Evolutionary conservation across 2,797 vertebrate species (phyloP).

Genomic region (Molossus alvarezi): DNA sequence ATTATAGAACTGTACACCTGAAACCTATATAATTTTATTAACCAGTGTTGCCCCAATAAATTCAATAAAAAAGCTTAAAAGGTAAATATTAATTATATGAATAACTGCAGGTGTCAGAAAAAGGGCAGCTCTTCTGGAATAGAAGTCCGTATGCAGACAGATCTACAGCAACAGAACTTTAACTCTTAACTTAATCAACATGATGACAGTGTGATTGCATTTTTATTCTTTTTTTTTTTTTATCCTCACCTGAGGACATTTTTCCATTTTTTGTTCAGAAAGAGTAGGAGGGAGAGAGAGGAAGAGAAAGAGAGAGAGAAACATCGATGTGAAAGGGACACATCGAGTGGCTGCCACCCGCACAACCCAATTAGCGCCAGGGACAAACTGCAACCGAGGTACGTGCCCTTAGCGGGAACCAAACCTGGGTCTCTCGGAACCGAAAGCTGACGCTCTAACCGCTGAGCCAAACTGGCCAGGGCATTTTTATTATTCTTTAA

Average conservation of each 20-base stretch:
- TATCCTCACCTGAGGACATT: too few species aligned
- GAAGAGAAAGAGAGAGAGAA: too few species aligned
- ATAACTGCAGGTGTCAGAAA: background rate
- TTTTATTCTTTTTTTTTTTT: background rate
- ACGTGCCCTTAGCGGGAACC: too few species aligned
- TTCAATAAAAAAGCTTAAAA: background rate
- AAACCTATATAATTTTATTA: background rate
- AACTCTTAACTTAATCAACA: background rate
- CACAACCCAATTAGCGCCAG: too few species aligned
- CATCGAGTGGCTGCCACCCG: too few species aligned
- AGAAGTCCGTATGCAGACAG: background rate
- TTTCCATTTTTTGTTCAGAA: too few species aligned
- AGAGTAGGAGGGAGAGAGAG: too few species aligned
- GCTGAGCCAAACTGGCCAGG: too few species aligned
- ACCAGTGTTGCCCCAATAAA: background rate
- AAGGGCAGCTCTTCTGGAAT: background rate
- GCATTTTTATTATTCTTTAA: background rate
- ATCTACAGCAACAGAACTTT: background rate
- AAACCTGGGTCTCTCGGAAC: too few species aligned
- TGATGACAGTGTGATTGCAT: background rate
- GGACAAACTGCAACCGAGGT: too few species aligned
- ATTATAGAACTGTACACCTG: background rate
- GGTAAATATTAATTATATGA: background rate
- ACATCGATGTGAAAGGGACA: too few species aligned
- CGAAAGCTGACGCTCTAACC: too few species aligned